Conservation (phyloP, 2,888 invertebrate species). For the Torymus tubicola region DNA sequence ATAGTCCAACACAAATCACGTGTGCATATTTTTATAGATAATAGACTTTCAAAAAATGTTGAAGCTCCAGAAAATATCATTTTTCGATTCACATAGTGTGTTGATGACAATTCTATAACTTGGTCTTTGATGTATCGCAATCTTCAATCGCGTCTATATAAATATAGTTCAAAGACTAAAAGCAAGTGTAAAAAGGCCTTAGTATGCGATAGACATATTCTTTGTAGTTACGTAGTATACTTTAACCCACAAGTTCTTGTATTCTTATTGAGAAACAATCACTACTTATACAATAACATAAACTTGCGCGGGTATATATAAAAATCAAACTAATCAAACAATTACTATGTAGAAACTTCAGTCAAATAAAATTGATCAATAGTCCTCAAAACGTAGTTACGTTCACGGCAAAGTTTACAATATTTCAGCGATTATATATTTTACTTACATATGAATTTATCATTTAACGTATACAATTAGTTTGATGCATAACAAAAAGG, state of each 20-base stretch:
- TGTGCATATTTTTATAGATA: slow-evolving; percentile 24
- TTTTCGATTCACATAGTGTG: too few species aligned
- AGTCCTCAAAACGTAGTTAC: background rate
- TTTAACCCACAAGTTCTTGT: slow-evolving; percentile 30
- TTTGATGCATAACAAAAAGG: too few species aligned
- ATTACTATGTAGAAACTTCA: too few species aligned
- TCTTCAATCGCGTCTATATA: slow-evolving; percentile 18
- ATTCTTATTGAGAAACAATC: slow-evolving; percentile 20
- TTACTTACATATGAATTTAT: background rate
- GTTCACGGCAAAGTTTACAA: background rate
- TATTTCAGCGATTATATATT: background rate
- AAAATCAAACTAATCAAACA: background rate
- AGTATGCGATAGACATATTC: slow-evolving; percentile 42
- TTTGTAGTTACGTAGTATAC: slow-evolving; percentile 25
- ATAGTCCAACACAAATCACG: slow-evolving; percentile 9
- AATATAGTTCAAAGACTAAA: slow-evolving; percentile 21
- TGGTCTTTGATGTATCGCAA: slow-evolving; percentile 17
- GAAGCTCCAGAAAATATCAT: background rate
- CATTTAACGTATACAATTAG: too few species aligned
- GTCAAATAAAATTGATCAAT: slow-evolving; percentile 2
- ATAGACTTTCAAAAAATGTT: background rate
- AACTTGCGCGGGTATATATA: slow-evolving; percentile 30
- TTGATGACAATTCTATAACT: background rate
- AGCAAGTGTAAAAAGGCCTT: slow-evolving; percentile 40
- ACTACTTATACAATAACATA: slow-evolving; percentile 11